phyloP scores from a whole-genome alignment of 2,797 vertebrate species.

The Amniataba percoides region DNA sequence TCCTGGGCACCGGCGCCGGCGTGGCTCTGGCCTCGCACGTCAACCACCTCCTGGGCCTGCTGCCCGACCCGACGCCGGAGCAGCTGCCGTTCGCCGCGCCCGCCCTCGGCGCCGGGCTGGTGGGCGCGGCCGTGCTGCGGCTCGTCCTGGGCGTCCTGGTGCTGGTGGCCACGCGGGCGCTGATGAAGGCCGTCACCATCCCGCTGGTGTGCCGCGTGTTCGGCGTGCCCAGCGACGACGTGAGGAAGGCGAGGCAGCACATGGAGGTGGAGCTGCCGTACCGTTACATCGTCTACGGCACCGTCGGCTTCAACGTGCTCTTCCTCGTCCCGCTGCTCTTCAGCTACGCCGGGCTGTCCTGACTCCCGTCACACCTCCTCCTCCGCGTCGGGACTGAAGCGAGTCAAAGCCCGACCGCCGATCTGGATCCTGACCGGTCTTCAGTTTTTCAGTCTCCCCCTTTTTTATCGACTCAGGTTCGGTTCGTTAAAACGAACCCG shows the following conservation, averaged over 20 bases:
- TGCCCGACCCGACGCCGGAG: slow-evolving; percentile 84
- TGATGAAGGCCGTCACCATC: slow-evolving; percentile 92
- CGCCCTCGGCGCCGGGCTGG: slow-evolving; percentile 77
- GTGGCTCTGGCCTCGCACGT: slow-evolving; percentile 92
- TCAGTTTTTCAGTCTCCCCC: not conserved
- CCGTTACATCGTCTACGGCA: slow-evolving; percentile 92
- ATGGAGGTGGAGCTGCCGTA: slow-evolving; percentile 97
- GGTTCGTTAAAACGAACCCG: slow-evolving; percentile 1
- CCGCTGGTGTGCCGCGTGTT: slow-evolving; percentile 89
- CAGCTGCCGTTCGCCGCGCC: slow-evolving; percentile 85
- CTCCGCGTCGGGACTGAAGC: not conserved
- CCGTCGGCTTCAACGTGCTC: slow-evolving; percentile 91
- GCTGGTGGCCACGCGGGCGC: slow-evolving; percentile 85
- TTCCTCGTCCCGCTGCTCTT: slow-evolving; percentile 92
- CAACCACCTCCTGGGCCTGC: slow-evolving; percentile 85
- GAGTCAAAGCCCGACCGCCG: slow-evolving; percentile 26
- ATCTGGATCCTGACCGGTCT: slow-evolving; percentile 9
- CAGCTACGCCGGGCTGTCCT: slow-evolving; percentile 85
- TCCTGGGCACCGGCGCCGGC: slow-evolving; percentile 94
- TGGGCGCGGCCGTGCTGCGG: slow-evolving; percentile 84
- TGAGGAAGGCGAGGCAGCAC: slow-evolving; percentile 91
- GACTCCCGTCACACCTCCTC: slow-evolving; percentile 64
- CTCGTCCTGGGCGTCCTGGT: slow-evolving; percentile 88
- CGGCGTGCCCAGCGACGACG: slow-evolving; percentile 81
- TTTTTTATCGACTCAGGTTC: slow-evolving; percentile 5